Percentiles rank a stretch among this genome's conserved stretches.
Conservation (phyloP, 2,113 vertebrate genomes). For the Rhynchomys soricoides region DNA sequence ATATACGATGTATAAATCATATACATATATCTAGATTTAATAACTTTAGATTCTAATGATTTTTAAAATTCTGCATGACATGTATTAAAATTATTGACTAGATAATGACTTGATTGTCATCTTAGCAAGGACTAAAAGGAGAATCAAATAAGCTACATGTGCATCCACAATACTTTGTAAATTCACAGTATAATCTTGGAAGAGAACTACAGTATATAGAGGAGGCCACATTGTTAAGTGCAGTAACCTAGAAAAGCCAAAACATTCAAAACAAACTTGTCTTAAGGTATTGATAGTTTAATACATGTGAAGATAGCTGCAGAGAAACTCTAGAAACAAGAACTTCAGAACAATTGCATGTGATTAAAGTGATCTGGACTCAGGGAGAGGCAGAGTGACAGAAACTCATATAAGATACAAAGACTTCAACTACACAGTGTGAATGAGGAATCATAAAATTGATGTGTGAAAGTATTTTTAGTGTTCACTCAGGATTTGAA, state of each 20-base stretch:
- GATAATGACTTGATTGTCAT: background rate
- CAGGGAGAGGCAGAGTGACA: background rate
- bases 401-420: background rate
- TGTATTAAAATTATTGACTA: background rate
- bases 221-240: background rate
- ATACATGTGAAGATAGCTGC: conserved; percentile 44
- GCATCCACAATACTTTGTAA: background rate
- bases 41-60: background rate
- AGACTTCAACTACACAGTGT: background rate
- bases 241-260: background rate
- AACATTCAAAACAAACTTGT: conserved; percentile 48
- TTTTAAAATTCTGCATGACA: background rate
- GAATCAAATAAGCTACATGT: background rate
- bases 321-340: background rate
- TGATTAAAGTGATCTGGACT: background rate
- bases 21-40: background rate
- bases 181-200: background rate
- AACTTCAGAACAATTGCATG: background rate
- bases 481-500: background rate
- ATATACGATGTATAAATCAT: background rate
- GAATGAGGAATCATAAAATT: background rate
- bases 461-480: background rate
- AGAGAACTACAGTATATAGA: background rate
- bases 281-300: conserved; percentile 39
- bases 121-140: background rate